phyloP scores from a whole-genome alignment of 1,140 invertebrate genomes.

The Drosophila murphyi region DNA sequence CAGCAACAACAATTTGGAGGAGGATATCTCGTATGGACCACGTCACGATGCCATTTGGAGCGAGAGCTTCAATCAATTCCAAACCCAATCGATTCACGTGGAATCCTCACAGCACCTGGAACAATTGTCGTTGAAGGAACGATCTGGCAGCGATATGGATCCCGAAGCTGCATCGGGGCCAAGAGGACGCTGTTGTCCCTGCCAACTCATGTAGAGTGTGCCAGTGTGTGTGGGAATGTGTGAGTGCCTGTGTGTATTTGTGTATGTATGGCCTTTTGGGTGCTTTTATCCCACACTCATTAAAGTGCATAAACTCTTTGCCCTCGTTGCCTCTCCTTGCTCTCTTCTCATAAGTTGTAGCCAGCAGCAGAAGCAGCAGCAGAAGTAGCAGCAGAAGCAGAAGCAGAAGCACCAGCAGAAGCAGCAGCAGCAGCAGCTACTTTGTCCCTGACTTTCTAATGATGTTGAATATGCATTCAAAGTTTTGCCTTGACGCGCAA shows the following conservation, averaged over 20 bases:
- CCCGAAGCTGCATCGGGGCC: background rate
- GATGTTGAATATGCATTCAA: conserved; percentile 81
- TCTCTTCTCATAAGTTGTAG: conserved; percentile 60
- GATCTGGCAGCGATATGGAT: background rate
- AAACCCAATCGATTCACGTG: background rate
- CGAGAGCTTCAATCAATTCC: conserved; percentile 27
- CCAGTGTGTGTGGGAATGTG: background rate
- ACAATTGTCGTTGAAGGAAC: background rate
- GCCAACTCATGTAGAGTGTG: conserved; percentile 17
- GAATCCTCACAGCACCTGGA: background rate
- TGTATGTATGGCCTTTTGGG: background rate
- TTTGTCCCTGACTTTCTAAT: conserved; percentile 78
- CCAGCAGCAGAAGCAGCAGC: conserved; percentile 48
- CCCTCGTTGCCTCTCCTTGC: background rate
- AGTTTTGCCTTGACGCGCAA: conserved; percentile 68
- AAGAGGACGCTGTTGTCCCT: conserved; percentile 18
- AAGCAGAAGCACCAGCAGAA: conserved; percentile 45
- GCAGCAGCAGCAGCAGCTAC: conserved; percentile 41
- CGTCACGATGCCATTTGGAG: conserved; percentile 65
- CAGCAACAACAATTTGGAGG: conserved; percentile 34
- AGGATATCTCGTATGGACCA: conserved; percentile 45
- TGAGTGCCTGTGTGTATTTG: no score
- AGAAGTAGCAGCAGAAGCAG: no score
- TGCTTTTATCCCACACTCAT: conserved; percentile 21
- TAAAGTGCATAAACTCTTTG: conserved; percentile 23